These are phyloP conservation scores for Actenoides hombroni DNA, from an alignment of 2,113 vertebrate species.

Conservation along the genomic window DNA sequence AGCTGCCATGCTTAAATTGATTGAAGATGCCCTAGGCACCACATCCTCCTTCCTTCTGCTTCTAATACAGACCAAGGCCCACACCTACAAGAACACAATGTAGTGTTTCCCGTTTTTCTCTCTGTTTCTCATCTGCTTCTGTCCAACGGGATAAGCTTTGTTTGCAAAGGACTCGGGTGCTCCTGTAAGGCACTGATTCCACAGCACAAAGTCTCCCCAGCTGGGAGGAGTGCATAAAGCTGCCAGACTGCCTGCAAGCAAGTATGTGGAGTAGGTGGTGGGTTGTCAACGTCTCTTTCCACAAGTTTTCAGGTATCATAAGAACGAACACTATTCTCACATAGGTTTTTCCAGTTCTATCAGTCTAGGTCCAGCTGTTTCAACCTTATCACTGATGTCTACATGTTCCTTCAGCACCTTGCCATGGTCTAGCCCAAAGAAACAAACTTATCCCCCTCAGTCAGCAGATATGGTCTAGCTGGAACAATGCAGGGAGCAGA, in stretches of 20 bases:
- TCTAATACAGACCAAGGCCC: background rate
- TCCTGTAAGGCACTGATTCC: background rate
- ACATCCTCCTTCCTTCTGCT: background rate
- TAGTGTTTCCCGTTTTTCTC: background rate
- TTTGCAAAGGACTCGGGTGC: background rate
- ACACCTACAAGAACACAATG: background rate
- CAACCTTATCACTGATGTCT: background rate
- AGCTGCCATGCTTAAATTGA: background rate
- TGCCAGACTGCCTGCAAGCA: background rate
- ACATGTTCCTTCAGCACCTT: background rate
- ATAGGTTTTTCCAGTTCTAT: background rate
- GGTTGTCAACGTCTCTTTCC: background rate
- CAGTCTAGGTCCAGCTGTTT: background rate
- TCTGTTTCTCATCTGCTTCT: background rate
- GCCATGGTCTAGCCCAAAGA: background rate
- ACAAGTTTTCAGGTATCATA: background rate
- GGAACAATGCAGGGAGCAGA: background rate
- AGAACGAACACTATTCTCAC: background rate
- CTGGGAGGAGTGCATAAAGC: background rate
- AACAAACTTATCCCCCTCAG: background rate
- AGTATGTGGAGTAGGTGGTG: background rate
- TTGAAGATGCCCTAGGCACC: fast-evolving
- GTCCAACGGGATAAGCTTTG: background rate
- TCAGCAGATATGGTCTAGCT: background rate
- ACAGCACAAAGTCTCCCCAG: background rate